A percentile compares a stretch with the other conserved stretches of the same genome.
Evolutionary conservation across 2,797 vertebrate genomes (phyloP).

Genomic region (Decapterus maruadsi): DNA sequence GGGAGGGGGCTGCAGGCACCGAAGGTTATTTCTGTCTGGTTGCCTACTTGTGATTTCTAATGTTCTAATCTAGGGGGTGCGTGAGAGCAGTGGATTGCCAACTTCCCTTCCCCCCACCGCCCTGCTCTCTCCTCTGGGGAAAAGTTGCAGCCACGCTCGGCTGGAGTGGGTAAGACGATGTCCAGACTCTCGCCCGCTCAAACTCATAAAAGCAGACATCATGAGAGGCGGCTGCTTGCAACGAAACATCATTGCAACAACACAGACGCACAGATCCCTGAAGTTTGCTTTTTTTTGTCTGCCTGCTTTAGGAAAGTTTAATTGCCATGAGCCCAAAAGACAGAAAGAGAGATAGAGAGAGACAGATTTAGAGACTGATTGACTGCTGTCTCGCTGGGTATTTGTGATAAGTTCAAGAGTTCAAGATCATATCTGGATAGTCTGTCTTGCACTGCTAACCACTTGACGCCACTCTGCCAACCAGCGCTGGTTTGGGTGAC

Average conservation of each 20-base stretch:
- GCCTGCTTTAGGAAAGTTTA: conserved; percentile 44
- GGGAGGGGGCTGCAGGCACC: conserved; percentile 49
- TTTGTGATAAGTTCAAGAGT: conserved; percentile 79
- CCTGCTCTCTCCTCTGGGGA: conserved; percentile 40
- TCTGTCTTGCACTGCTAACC: conserved; percentile 78
- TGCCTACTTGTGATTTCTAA: conserved; percentile 72
- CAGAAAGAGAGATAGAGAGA: conserved; percentile 37
- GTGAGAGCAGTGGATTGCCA: conserved; percentile 73
- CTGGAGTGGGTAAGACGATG: conserved; percentile 69
- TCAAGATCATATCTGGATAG: conserved; percentile 76
- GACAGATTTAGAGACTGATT: conserved; percentile 61
- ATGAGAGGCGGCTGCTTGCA: conserved; percentile 52
- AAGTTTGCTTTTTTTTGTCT: conserved; percentile 15
- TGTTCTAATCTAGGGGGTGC: conserved; percentile 72
- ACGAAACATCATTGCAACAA: conserved; percentile 57
- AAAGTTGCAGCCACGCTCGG: conserved; percentile 47
- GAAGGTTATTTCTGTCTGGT: conserved; percentile 66
- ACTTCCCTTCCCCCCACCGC: conserved; percentile 66
- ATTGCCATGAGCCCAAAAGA: conserved; percentile 41
- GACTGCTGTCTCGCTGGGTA: conserved; percentile 43
- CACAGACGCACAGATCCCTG: conserved; percentile 45
- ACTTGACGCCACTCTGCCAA: conserved; percentile 80
- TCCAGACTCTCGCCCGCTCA: conserved; percentile 70
- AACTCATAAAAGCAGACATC: conserved; percentile 63
- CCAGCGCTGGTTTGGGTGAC: conserved; percentile 81